Conservation (phyloP, 2,888 invertebrate genomes). For the Baronia brevicornis region DNA sequence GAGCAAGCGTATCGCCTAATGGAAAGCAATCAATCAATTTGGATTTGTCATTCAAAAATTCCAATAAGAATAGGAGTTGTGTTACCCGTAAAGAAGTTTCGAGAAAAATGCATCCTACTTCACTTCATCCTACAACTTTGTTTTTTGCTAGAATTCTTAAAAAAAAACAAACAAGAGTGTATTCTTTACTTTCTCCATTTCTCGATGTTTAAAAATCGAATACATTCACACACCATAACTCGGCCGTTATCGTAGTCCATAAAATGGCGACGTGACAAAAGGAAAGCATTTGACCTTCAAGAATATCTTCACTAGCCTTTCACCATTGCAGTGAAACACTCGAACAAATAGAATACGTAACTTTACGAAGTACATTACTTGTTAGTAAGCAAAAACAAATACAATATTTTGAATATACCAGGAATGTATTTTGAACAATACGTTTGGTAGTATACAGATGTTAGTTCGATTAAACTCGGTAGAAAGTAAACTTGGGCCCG, state of each 20-base stretch:
- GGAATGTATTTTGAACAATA: conserved; percentile 8
- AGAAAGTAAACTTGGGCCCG: conserved; percentile 26
- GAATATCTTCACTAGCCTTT: conserved; percentile 7
- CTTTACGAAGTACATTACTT: too few species aligned
- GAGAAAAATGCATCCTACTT: too few species aligned
- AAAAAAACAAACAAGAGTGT: too few species aligned
- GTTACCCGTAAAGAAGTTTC: too few species aligned
- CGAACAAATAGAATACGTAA: too few species aligned
- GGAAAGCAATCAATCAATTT: too few species aligned
- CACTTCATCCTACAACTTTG: too few species aligned
- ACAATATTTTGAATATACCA: conserved; percentile 1
- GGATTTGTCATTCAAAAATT: too few species aligned
- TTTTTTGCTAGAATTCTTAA: too few species aligned
- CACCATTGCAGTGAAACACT: conserved; percentile 8
- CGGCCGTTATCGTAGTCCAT: conserved; percentile 5
- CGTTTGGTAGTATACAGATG: conserved; percentile 11
- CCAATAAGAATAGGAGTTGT: too few species aligned
- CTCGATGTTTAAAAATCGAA: conserved; percentile 2
- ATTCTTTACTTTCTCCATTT: background rate
- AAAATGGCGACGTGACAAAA: conserved; percentile 9
- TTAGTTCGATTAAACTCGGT: conserved; percentile 16
- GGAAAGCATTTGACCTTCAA: conserved; percentile 15
- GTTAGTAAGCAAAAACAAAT: too few species aligned
- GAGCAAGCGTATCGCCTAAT: too few species aligned
- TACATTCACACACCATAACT: conserved; percentile 4